These are phyloP conservation scores for Empis stercorea DNA, from an alignment of 2,888 invertebrate genomes.

Conservation along the genomic window DNA sequence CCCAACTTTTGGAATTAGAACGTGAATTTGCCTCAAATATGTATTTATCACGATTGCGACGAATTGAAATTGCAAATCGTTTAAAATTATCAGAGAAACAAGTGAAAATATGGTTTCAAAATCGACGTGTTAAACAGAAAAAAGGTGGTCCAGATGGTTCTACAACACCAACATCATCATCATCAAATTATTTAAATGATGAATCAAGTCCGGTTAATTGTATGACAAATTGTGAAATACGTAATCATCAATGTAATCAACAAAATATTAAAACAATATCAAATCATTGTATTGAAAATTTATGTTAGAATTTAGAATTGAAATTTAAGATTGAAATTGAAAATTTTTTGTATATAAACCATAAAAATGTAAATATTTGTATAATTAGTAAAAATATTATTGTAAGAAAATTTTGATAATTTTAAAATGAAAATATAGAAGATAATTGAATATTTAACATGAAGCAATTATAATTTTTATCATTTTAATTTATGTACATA, in stretches of 20 bases:
- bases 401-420: no score
- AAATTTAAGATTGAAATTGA: background rate
- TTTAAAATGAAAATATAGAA: no score
- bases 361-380: no score
- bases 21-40: constrained; percentile 80
- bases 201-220: constrained; percentile 16
- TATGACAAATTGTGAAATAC: background rate
- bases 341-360: background rate
- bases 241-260: background rate
- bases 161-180: constrained; percentile 11
- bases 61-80: constrained; percentile 87
- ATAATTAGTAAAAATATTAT: no score
- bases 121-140: constrained; percentile 84
- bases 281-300: constrained; percentile 6
- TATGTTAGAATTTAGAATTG: constrained; percentile 1
- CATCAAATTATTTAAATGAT: constrained; percentile 11
- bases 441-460: no score
- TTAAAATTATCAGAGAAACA: constrained; percentile 84
- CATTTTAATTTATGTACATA: no score
- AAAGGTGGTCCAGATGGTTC: constrained; percentile 62
- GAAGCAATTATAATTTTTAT: no score
- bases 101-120: constrained; percentile 93
- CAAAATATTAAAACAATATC: background rate
- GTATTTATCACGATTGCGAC: constrained; percentile 75
- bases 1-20: constrained; percentile 75